Conservation (phyloP, 2,113 vertebrate genomes). For the Oreochromis niloticus region DNA sequence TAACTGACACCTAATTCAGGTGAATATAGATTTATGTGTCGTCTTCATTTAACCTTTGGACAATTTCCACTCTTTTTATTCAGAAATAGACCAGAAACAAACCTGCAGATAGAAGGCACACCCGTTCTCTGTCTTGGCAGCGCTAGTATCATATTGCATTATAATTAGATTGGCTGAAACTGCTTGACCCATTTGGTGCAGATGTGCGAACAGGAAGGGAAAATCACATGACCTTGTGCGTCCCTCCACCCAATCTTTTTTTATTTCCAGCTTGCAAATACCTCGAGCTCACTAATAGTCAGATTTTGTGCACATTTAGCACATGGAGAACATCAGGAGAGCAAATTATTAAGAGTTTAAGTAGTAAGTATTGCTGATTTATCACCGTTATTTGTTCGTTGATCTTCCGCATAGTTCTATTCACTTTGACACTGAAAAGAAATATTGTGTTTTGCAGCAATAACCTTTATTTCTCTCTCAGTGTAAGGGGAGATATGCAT, state of each 20-base stretch:
- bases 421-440: not conserved
- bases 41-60: not conserved
- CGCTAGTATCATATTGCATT: not conserved
- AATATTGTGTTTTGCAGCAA: not conserved
- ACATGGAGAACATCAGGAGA: not conserved
- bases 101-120: not conserved
- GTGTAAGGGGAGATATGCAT: not conserved
- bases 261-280: not conserved
- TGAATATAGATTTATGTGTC: not conserved
- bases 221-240: not conserved
- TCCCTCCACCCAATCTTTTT: not conserved
- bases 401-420: not conserved
- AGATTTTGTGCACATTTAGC: not conserved
- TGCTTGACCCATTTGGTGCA: not conserved
- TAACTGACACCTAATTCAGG: not conserved
- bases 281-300: not conserved
- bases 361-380: not conserved
- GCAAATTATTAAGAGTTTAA: not conserved
- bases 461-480: not conserved
- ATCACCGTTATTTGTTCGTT: not conserved
- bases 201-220: not conserved
- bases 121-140: not conserved
- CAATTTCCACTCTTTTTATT: not conserved
- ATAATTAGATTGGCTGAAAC: not conserved
- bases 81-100: not conserved